Percentiles rank a stretch among this genome's conserved stretches.
Conservation (phyloP, 2,888 invertebrate genomes). For the Drosophila kuntzei region DNA sequence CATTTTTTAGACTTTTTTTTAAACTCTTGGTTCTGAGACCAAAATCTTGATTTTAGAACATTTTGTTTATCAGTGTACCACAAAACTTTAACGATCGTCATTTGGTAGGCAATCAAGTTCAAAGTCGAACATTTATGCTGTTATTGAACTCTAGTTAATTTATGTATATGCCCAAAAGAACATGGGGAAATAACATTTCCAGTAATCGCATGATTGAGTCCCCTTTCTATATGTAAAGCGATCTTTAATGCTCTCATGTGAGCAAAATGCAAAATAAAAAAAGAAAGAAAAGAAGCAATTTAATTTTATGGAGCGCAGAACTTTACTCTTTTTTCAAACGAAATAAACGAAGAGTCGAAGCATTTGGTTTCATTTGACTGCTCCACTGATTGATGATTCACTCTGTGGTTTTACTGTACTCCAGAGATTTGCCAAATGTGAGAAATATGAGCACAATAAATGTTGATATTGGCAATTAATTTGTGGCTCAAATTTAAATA, state of each 20-base stretch:
- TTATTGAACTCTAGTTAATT: conserved; percentile 61
- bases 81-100: conserved; percentile 1
- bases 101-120: conserved; percentile 51
- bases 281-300: conserved; percentile 32
- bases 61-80: too few species aligned
- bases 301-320: conserved; percentile 46
- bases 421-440: not conserved
- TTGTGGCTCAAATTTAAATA: not conserved
- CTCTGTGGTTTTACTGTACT: conserved; percentile 2
- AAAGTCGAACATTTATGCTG: conserved; percentile 58
- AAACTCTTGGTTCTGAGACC: too few species aligned
- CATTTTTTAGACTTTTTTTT: too few species aligned
- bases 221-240: conserved; percentile 51
- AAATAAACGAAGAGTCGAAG: conserved; percentile 13
- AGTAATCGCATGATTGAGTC: conserved; percentile 64
- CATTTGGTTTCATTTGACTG: conserved; percentile 52
- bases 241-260: conserved; percentile 46
- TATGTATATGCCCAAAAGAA: conserved; percentile 26
- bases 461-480: not conserved
- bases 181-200: conserved; percentile 2
- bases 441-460: not conserved
- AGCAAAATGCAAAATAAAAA: conserved; percentile 52
- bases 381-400: conserved; percentile 50
- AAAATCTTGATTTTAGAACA: too few species aligned
- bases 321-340: conserved; percentile 32